These are phyloP conservation scores for Lutraria rhynchaena DNA, from an alignment of 1,140 invertebrate species.

Conservation along the genomic window DNA sequence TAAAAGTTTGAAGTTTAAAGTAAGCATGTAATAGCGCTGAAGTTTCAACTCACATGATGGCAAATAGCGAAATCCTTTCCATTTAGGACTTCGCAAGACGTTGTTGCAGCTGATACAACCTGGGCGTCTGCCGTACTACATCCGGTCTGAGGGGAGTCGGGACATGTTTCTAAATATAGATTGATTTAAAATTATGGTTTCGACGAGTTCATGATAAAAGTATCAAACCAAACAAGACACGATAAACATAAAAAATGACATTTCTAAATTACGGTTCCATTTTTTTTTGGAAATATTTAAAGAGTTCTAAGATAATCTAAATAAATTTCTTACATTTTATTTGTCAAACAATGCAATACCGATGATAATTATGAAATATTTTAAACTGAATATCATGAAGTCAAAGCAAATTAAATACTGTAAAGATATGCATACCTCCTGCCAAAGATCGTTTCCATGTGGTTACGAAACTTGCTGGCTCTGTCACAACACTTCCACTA, in stretches of 20 bases:
- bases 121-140: slow-evolving; percentile 54
- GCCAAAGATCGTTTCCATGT: slow-evolving; percentile 87
- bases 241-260: no score
- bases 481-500: slow-evolving; percentile 62
- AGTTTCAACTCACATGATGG: slow-evolving; percentile 70
- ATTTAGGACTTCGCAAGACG: slow-evolving; percentile 61
- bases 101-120: slow-evolving; percentile 36
- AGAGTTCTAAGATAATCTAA: no score
- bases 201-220: not conserved
- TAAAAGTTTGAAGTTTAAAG: no score
- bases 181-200: not conserved
- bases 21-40: no score
- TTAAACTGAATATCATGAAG: no score
- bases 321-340: no score
- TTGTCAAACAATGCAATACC: no score
- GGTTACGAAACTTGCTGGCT: slow-evolving; percentile 83
- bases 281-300: no score
- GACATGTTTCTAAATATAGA: slow-evolving; percentile 64
- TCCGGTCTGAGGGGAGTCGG: slow-evolving; percentile 65
- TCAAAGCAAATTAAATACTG: no score
- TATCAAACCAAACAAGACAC: no score
- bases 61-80: slow-evolving; percentile 67
- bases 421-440: slow-evolving; percentile 83
- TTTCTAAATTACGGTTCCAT: no score
- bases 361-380: no score